Conservation (phyloP, 2,113 vertebrate genomes). For the Hystrix brachyura region DNA sequence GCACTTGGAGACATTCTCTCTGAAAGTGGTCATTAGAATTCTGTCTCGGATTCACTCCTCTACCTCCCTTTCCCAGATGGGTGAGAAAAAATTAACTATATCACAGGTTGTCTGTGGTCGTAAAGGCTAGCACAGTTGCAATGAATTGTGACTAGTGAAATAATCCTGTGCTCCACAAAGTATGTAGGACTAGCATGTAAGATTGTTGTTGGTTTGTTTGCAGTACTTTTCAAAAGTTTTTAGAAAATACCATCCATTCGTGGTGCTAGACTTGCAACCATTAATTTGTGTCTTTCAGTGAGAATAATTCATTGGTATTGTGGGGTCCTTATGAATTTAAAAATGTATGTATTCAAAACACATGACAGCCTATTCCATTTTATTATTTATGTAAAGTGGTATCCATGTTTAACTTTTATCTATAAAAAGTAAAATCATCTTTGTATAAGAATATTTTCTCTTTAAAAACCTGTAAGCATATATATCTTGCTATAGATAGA, state of each 20-base stretch:
- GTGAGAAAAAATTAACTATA: conserved; percentile 13
- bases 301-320: neutral
- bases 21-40: neutral
- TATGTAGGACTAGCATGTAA: neutral
- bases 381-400: neutral
- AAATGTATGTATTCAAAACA: conserved; percentile 5
- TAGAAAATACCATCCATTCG: neutral
- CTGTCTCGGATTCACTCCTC: neutral
- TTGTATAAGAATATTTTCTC: neutral
- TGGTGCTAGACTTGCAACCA: neutral
- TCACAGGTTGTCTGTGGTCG: neutral
- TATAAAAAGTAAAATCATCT: neutral
- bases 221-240: conserved; percentile 12
- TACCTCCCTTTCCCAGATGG: neutral
- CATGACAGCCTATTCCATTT: neutral
- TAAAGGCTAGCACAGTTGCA: neutral
- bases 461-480: neutral
- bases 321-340: neutral
- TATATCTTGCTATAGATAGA: neutral
- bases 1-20: neutral
- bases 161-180: neutral
- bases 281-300: neutral
- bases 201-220: neutral
- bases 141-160: neutral
- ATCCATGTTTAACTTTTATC: neutral